Evolutionary conservation across 2,888 invertebrate species (phyloP).

Genomic region (Hedya salicella): DNA sequence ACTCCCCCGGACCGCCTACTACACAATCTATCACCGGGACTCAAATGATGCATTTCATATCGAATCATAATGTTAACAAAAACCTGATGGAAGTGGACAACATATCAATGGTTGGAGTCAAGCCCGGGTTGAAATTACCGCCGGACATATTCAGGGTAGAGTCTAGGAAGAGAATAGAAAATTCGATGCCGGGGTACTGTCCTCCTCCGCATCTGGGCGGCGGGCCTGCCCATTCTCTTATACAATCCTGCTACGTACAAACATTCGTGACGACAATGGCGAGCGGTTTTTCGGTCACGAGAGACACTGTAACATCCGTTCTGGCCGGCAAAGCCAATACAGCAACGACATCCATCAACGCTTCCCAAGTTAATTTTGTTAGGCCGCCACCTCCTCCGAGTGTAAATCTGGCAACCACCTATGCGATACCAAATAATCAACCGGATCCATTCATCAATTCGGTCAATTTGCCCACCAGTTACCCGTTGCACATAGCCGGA

Average conservation of each 20-base stretch:
- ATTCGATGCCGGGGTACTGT: slow-evolving; percentile 78
- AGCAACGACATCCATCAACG: slow-evolving; percentile 90
- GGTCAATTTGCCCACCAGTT: slow-evolving; percentile 78
- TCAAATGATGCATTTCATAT: slow-evolving; percentile 82
- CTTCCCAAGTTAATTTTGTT: slow-evolving; percentile 79
- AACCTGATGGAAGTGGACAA: slow-evolving; percentile 82
- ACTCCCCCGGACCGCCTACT: slow-evolving; percentile 72
- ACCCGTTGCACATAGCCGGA: slow-evolving; percentile 77
- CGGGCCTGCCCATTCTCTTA: slow-evolving; percentile 74
- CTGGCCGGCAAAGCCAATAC: slow-evolving; percentile 91
- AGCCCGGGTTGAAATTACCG: slow-evolving; percentile 63
- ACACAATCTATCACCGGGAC: slow-evolving; percentile 69
- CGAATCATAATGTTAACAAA: slow-evolving; percentile 80
- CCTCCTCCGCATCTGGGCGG: slow-evolving; percentile 80
- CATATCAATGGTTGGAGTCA: slow-evolving; percentile 81
- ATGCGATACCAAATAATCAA: slow-evolving; percentile 78
- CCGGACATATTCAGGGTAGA: slow-evolving; percentile 68
- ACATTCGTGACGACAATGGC: slow-evolving; percentile 84
- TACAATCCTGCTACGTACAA: slow-evolving; percentile 77
- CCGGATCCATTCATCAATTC: slow-evolving; percentile 80
- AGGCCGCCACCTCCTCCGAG: slow-evolving; percentile 76
- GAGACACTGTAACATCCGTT: slow-evolving; percentile 93
- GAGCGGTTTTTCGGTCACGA: slow-evolving; percentile 90
- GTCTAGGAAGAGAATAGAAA: slow-evolving; percentile 65
- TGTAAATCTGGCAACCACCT: slow-evolving; percentile 73